These are phyloP conservation scores for Psittacula cyanocephala DNA, from an alignment of 2,113 vertebrate species.

Conservation along the genomic window DNA sequence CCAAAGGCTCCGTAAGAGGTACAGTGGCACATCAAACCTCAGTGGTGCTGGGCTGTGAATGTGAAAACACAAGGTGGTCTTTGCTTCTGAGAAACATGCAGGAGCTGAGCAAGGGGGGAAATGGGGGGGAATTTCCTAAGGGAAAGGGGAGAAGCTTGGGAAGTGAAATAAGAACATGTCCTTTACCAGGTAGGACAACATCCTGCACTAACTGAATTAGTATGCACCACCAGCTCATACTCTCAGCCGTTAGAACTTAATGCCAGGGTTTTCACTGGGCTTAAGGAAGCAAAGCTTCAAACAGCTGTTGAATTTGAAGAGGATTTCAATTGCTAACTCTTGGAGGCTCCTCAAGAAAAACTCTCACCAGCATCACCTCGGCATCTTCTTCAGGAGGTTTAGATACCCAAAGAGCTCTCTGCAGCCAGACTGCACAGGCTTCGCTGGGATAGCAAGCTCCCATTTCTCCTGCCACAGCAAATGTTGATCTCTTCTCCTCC, in stretches of 20 bases:
- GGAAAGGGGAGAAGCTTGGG: neutral
- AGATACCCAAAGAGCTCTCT: neutral
- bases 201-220: neutral
- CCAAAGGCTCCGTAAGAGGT: constrained; percentile 45
- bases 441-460: neutral
- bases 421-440: rapidly evolving
- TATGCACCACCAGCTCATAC: neutral
- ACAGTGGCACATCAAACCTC: neutral
- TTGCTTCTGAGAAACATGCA: neutral
- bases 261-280: neutral
- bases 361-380: too few relatives aligned
- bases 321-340: neutral
- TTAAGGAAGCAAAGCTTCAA: neutral
- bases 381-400: neutral
- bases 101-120: neutral
- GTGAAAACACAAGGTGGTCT: neutral
- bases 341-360: neutral
- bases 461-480: neutral
- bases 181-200: neutral
- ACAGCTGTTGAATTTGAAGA: neutral
- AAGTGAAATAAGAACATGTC: neutral
- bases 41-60: neutral
- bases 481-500: neutral
- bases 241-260: neutral
- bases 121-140: neutral